Evolutionary conservation across 2,888 invertebrate species (phyloP).

Genomic region (Hypomecis atomaria): DNA sequence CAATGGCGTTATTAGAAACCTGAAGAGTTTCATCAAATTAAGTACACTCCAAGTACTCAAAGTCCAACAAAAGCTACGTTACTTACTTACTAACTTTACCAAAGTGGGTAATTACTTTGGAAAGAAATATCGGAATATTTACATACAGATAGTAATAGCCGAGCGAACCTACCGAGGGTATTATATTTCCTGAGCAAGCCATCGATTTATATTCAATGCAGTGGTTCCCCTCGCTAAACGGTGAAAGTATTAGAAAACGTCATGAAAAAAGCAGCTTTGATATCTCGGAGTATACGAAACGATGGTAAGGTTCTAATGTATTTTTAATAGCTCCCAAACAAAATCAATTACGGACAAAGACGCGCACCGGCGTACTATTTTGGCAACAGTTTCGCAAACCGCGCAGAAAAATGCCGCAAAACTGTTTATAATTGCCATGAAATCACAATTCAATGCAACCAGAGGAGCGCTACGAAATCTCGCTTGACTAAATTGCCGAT

Average conservation of each 20-base stretch:
- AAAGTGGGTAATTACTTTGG: conserved; percentile 9
- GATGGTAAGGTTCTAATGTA: conserved; percentile 53
- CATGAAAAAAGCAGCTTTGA: conserved; percentile 24
- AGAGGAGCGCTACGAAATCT: conserved; percentile 27
- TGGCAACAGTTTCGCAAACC: conserved; percentile 46
- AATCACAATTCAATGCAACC: conserved; percentile 45
- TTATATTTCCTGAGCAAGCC: conserved; percentile 34
- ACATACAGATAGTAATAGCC: conserved; percentile 14
- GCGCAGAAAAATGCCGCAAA: conserved; percentile 44
- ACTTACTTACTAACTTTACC: conserved; percentile 16
- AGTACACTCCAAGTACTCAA: conserved; percentile 27
- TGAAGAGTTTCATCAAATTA: conserved; percentile 37
- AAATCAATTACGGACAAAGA: conserved; percentile 53
- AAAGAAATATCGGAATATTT: conserved; percentile 4
- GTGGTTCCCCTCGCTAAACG: conserved; percentile 28
- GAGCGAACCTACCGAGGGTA: conserved; percentile 4
- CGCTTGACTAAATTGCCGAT: conserved; percentile 11
- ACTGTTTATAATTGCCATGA: conserved; percentile 48
- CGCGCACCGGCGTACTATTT: conserved; percentile 43
- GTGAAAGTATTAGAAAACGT: conserved; percentile 26
- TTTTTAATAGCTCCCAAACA: conserved; percentile 57
- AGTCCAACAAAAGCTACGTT: conserved; percentile 12
- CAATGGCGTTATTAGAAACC: conserved; percentile 37
- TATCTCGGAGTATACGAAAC: conserved; percentile 41
- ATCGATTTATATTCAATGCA: conserved; percentile 40